A percentile compares a stretch with the other conserved stretches of the same genome.
Conservation (phyloP, 2,797 vertebrate species). For the Poecile montanus region DNA sequence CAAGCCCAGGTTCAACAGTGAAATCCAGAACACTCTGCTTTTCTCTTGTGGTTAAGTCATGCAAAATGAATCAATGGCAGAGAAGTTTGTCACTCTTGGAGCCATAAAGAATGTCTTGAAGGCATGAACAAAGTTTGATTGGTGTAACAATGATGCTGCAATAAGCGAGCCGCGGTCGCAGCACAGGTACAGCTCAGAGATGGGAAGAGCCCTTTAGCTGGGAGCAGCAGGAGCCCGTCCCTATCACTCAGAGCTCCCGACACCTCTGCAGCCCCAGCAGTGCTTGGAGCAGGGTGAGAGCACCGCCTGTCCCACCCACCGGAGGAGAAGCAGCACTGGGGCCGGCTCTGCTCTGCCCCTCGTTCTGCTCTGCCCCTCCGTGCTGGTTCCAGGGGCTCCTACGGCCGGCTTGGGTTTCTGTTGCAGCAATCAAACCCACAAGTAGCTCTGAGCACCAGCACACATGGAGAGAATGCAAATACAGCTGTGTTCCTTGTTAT, state of each 20-base stretch:
- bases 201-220: background rate
- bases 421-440: background rate
- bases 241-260: background rate
- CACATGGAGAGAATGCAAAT: background rate
- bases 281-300: background rate
- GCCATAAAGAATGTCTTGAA: background rate
- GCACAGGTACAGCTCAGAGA: background rate
- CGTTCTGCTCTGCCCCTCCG: background rate
- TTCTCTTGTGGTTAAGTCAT: background rate
- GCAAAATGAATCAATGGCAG: background rate
- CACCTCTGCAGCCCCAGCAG: background rate
- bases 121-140: background rate
- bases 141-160: background rate
- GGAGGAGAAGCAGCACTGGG: background rate
- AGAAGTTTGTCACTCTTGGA: background rate
- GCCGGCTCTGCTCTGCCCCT: background rate
- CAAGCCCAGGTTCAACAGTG: background rate
- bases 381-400: no score
- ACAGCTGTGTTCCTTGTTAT: background rate
- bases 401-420: background rate
- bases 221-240: rapidly evolving
- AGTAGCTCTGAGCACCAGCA: background rate
- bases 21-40: background rate
- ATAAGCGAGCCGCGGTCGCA: rapidly evolving
- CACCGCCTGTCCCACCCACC: rapidly evolving